Evolutionary conservation across 2,113 vertebrate species (phyloP).

Genomic region (Marmota monax): DNA sequence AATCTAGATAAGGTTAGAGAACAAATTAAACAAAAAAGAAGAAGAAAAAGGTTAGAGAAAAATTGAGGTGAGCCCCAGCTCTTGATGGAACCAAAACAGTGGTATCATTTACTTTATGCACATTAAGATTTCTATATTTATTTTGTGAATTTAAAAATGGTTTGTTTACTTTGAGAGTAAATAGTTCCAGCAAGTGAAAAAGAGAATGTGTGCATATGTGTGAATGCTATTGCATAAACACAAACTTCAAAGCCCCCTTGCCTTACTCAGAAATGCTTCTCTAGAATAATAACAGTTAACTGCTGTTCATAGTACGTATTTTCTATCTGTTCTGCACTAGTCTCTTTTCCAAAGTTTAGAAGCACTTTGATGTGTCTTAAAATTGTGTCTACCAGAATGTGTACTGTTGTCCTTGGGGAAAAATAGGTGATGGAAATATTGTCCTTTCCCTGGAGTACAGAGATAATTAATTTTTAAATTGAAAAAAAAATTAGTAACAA

Average conservation of each 20-base stretch:
- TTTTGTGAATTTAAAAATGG: background rate
- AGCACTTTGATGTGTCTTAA: constrained; percentile 17
- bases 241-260: background rate
- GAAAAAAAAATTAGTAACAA: background rate
- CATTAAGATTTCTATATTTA: background rate
- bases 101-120: constrained; percentile 57
- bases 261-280: constrained; percentile 14
- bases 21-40: background rate
- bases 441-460: background rate
- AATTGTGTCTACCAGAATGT: constrained; percentile 21
- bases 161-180: constrained; percentile 57
- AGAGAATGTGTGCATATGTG: background rate
- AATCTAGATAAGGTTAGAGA: constrained; percentile 43
- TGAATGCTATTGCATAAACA: constrained; percentile 1
- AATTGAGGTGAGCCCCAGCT: background rate
- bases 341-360: background rate
- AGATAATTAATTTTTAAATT: constrained; percentile 64
- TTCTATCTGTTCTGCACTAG: constrained; percentile 46
- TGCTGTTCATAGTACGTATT: background rate
- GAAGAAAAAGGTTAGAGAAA: constrained; percentile 31
- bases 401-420: background rate
- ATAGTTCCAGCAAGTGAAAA: constrained; percentile 27
- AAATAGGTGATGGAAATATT: constrained; percentile 12
- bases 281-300: constrained; percentile 1
- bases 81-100: background rate